Percentiles rank a stretch among this genome's conserved stretches.
phyloP scores from a whole-genome alignment of 2,888 invertebrate species.

The Tuberolachnus salignus region DNA sequence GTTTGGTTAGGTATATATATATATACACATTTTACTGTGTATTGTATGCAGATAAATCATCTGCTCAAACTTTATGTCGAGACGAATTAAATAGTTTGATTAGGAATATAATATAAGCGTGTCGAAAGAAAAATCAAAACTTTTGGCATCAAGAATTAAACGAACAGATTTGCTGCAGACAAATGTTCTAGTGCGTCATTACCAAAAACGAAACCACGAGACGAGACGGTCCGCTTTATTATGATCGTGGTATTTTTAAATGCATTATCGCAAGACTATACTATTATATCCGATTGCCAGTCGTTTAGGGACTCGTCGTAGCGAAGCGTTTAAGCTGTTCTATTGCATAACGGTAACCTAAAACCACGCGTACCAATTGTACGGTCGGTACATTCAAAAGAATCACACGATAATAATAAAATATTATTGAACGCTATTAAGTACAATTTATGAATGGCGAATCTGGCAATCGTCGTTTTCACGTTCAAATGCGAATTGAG shows the following conservation, averaged over 20 bases:
- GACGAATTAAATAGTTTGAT: no score
- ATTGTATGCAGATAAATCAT: no score
- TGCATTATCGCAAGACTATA: not conserved
- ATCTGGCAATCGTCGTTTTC: no score
- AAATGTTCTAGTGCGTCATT: not conserved
- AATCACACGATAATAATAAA: slow-evolving; percentile 41
- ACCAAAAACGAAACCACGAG: not conserved
- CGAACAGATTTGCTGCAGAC: no score
- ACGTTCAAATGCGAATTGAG: no score
- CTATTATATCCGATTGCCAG: slow-evolving; percentile 58
- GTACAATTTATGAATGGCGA: not conserved
- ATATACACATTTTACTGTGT: no score
- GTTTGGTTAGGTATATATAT: no score
- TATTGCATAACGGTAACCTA: slow-evolving; percentile 61
- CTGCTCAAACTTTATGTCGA: no score
- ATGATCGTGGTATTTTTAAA: not conserved
- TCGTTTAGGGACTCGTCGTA: slow-evolving; percentile 60
- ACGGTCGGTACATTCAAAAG: slow-evolving; percentile 60
- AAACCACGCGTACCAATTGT: slow-evolving; percentile 60
- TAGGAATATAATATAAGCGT: no score
- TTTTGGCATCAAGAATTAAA: no score
- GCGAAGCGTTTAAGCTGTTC: slow-evolving; percentile 60
- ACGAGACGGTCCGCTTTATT: not conserved
- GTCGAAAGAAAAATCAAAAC: no score
- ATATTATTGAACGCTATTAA: slow-evolving; percentile 3